Conservation (phyloP, 2,113 vertebrate species). For the Rhinopomastus cyanomelas region DNA sequence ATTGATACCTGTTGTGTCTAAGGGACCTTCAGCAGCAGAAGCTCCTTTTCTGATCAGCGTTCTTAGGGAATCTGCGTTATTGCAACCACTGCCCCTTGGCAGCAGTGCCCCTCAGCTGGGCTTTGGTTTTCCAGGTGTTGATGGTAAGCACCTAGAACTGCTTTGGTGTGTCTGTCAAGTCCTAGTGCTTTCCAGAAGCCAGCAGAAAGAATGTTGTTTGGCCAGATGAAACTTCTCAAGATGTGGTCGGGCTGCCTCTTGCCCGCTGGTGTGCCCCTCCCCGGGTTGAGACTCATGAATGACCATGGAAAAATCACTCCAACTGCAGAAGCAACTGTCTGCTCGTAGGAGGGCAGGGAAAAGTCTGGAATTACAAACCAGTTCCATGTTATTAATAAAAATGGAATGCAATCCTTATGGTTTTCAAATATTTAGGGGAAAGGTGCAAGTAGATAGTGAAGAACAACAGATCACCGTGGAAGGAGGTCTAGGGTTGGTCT, state of each 20-base stretch:
- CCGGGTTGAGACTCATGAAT: neutral
- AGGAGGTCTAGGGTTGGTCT: neutral
- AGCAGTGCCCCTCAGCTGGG: neutral
- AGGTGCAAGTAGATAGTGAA: neutral
- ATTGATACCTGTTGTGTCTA: neutral
- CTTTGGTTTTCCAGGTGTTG: neutral
- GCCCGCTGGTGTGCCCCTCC: neutral
- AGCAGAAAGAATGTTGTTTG: neutral
- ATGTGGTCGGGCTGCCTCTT: neutral
- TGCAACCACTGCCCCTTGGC: accelerated
- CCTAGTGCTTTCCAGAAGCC: neutral
- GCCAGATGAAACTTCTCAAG: neutral
- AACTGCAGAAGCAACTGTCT: neutral
- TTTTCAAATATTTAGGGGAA: neutral
- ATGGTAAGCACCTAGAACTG: neutral
- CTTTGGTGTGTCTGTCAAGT: neutral
- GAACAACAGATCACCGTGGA: neutral
- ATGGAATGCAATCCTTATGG: neutral
- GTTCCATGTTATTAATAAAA: neutral
- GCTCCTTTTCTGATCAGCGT: neutral
- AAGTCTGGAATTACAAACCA: neutral
- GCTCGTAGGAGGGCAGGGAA: neutral
- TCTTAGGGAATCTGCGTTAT: neutral
- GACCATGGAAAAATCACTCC: neutral
- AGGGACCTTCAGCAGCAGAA: neutral